Percentiles rank a stretch among this genome's conserved stretches.
Evolutionary conservation across 1,140 invertebrate genomes (phyloP).

Genomic region (Halyomorpha halys): DNA sequence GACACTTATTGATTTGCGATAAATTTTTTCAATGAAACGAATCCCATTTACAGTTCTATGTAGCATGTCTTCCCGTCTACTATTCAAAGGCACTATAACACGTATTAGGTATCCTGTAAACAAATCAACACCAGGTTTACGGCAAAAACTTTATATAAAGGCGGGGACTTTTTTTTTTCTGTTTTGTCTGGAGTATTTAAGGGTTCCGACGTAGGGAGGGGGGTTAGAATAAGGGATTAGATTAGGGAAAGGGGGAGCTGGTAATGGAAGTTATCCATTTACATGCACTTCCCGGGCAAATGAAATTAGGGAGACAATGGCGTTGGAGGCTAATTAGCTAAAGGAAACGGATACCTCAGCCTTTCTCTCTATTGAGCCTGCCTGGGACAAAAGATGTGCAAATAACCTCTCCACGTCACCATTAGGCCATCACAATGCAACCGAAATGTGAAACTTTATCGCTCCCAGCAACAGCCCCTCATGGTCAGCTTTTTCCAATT

Average conservation of each 20-base stretch:
- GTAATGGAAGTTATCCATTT: constrained; percentile 31
- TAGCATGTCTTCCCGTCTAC: too few species aligned
- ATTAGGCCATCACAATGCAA: constrained; percentile 9
- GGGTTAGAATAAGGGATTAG: constrained; percentile 8
- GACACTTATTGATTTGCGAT: too few species aligned
- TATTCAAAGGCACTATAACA: too few species aligned
- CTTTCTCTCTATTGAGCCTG: constrained; percentile 5
- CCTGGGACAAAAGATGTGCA: constrained; percentile 16
- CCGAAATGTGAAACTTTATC: constrained; percentile 12
- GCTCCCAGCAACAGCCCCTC: background rate
- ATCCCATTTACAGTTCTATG: too few species aligned
- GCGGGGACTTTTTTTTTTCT: too few species aligned
- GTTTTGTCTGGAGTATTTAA: too few species aligned
- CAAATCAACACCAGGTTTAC: too few species aligned
- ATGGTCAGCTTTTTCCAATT: too few species aligned
- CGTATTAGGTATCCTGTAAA: too few species aligned
- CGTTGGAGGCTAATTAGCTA: constrained; percentile 17
- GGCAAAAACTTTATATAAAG: too few species aligned
- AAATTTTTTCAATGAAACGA: too few species aligned
- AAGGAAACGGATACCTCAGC: constrained; percentile 12
- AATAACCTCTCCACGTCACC: constrained; percentile 11
- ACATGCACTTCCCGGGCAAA: constrained; percentile 25
- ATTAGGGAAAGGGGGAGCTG: constrained; percentile 15
- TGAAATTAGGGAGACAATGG: constrained; percentile 26
- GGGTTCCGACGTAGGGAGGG: too few species aligned